A percentile compares a stretch with the other conserved stretches of the same genome.
These are phyloP conservation scores for Scaptodrosophila latifasciaeformis DNA, from an alignment of 2,888 invertebrate species.

Conservation along the genomic window DNA sequence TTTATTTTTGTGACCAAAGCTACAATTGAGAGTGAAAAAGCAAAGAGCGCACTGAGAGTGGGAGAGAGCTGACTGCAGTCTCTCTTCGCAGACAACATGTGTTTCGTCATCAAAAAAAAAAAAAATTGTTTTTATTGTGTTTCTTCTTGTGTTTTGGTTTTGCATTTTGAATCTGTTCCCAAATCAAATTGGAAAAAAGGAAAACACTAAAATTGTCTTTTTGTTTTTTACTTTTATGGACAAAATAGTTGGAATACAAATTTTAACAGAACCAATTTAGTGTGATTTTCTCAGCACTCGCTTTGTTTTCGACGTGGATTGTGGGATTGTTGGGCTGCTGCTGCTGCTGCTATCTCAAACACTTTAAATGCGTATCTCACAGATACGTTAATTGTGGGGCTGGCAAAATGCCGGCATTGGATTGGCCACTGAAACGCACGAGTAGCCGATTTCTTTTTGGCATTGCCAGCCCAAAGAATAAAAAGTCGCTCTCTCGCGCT, in stretches of 20 bases:
- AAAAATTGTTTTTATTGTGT: conserved; percentile 40
- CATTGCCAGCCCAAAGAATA: conserved; percentile 34
- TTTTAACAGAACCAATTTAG: no score
- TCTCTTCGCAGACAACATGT: conserved; percentile 57
- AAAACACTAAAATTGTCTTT: background rate
- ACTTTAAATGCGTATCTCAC: conserved; percentile 23
- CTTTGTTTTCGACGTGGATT: conserved; percentile 32
- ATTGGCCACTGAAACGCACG: no score
- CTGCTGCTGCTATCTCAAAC: conserved; percentile 22
- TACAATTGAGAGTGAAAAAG: conserved; percentile 37
- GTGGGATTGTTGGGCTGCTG: conserved; percentile 24
- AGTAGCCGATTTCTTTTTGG: conserved; percentile 22
- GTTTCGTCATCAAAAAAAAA: conserved; percentile 66
- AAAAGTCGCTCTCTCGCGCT: no score
- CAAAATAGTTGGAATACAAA: no score
- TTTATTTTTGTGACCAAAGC: conserved; percentile 58
- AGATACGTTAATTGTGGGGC: conserved; percentile 48
- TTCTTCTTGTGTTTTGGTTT: background rate
- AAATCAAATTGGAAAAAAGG: conserved; percentile 5
- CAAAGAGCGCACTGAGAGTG: background rate
- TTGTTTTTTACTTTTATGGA: background rate
- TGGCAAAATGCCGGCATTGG: conserved; percentile 20
- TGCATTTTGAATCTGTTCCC: background rate
- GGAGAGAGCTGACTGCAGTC: conserved; percentile 1
- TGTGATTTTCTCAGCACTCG: conserved; percentile 20